Conservation (phyloP, 2,888 invertebrate genomes). For the Glyphotaelius pellucidus region DNA sequence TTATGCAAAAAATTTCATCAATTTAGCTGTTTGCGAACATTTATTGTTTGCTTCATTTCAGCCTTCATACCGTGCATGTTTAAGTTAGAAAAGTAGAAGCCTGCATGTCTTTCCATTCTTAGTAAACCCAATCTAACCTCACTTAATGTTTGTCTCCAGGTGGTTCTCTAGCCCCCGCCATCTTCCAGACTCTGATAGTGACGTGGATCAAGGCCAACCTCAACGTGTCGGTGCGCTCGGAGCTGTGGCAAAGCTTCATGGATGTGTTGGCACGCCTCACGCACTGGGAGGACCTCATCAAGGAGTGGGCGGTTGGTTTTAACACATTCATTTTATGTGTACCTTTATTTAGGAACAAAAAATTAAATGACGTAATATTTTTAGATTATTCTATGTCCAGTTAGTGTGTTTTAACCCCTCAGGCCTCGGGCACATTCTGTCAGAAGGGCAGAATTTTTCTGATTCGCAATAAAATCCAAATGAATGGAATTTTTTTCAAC, state of each 20-base stretch:
- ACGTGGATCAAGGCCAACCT: slow-evolving; percentile 99
- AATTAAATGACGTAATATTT: slow-evolving; percentile 32
- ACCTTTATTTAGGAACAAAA: background rate
- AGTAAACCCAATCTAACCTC: background rate
- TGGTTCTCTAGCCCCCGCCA: slow-evolving; percentile 89
- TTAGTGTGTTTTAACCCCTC: too few species aligned
- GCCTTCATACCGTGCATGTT: background rate
- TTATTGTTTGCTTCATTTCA: too few species aligned
- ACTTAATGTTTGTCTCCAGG: slow-evolving; percentile 71
- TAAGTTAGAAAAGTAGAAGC: background rate
- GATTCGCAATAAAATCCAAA: too few species aligned
- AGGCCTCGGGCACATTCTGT: too few species aligned
- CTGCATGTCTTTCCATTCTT: background rate
- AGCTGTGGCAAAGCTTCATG: slow-evolving; percentile 96
- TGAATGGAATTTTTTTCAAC: too few species aligned
- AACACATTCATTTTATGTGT: background rate
- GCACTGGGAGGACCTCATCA: slow-evolving; percentile 95
- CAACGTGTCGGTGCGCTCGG: slow-evolving; percentile 91
- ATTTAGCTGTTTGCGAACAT: too few species aligned
- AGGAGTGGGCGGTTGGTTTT: slow-evolving; percentile 93
- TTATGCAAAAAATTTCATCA: too few species aligned
- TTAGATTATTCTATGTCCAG: slow-evolving; percentile 3
- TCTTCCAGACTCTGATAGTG: slow-evolving; percentile 95
- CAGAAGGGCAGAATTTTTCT: too few species aligned
- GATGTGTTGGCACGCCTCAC: slow-evolving; percentile 91